Percentiles rank a stretch among this genome's conserved stretches.
These are phyloP conservation scores for Pipra filicauda DNA, from an alignment of 2,113 vertebrate genomes.

Conservation along the genomic window DNA sequence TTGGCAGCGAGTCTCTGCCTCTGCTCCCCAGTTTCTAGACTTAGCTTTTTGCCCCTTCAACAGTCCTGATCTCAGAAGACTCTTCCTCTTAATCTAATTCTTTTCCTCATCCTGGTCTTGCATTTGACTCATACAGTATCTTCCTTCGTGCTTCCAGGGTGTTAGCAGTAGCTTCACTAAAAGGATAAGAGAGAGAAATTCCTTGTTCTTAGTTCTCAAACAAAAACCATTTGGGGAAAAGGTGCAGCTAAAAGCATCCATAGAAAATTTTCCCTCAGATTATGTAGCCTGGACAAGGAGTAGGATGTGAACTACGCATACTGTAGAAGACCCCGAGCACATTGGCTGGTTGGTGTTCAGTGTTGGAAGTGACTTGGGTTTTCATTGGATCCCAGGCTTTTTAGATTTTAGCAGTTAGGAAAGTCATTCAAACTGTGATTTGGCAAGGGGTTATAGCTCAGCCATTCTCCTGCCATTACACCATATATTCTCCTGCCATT, in stretches of 20 bases:
- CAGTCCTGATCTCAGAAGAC: background rate
- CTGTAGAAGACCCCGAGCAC: background rate
- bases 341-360: background rate
- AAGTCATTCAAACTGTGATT: background rate
- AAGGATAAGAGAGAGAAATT: background rate
- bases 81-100: background rate
- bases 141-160: background rate
- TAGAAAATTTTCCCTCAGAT: background rate
- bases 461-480: background rate
- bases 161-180: background rate
- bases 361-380: background rate
- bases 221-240: background rate
- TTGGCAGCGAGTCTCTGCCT: background rate
- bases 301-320: background rate
- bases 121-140: background rate
- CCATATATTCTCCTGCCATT: background rate
- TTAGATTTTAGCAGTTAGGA: background rate
- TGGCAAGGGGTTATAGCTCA: background rate
- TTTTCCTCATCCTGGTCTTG: background rate
- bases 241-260: background rate
- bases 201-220: background rate
- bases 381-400: background rate
- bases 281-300: background rate
- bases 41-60: background rate
- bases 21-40: background rate